Percentiles rank a stretch among this genome's conserved stretches.
Conservation (phyloP, 2,797 vertebrate genomes). For the Smutsia gigantea region DNA sequence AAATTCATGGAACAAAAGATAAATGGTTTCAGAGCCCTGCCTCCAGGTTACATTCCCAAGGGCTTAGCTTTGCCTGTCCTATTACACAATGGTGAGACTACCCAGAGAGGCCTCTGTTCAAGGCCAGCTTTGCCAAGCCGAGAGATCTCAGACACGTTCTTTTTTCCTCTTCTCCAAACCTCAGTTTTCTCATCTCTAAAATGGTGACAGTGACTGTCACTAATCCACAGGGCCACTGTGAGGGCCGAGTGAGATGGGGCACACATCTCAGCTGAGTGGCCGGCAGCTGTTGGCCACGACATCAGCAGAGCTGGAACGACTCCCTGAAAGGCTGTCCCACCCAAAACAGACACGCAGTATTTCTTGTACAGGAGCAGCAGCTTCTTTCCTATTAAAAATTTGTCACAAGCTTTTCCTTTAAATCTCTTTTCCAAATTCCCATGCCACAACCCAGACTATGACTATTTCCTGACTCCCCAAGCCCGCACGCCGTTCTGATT, state of each 20-base stretch:
- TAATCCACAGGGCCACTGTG: background rate
- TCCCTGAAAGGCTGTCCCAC: background rate
- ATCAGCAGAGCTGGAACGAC: background rate
- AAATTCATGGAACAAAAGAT: conserved; percentile 18
- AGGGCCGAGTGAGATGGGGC: background rate
- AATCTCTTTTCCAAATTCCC: conserved; percentile 39
- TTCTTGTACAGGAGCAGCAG: background rate
- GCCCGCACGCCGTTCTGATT: conserved; percentile 48
- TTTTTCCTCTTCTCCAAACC: background rate
- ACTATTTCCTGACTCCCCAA: conserved; percentile 51
- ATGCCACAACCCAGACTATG: conserved; percentile 44
- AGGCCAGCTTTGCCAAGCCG: background rate
- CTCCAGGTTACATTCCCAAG: background rate
- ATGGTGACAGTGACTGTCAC: background rate
- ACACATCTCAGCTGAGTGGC: background rate
- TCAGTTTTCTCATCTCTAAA: background rate
- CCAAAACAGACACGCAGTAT: background rate
- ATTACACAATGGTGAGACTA: background rate
- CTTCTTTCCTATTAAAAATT: conserved; percentile 40
- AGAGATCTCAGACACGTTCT: background rate
- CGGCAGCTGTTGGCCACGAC: background rate
- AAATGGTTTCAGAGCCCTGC: background rate
- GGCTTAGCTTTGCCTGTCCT: background rate
- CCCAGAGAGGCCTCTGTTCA: background rate
- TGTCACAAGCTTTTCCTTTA: conserved; percentile 21